phyloP scores from a whole-genome alignment of 64 coral and sea anemone species.

The Anthopleura sola region DNA sequence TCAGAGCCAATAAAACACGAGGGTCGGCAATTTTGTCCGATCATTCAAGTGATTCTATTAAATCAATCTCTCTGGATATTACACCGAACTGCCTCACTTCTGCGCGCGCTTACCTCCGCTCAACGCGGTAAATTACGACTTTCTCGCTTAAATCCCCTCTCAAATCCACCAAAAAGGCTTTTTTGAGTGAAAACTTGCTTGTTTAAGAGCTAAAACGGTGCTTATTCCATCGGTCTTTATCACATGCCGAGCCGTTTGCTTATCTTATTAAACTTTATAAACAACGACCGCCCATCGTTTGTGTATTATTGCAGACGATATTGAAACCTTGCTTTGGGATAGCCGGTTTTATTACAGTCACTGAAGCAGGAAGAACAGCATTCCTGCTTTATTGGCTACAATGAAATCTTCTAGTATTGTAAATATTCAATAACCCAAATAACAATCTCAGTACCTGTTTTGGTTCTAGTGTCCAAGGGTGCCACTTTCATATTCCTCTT shows the following conservation, averaged over 20 bases:
- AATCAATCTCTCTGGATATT: background rate
- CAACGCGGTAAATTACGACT: background rate
- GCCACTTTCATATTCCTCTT: background rate
- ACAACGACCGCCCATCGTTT: constrained; percentile 99
- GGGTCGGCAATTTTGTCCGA: constrained; percentile 17
- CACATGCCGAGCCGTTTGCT: constrained; percentile 76
- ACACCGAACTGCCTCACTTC: background rate
- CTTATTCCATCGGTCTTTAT: constrained; percentile 58
- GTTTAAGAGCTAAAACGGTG: constrained; percentile 27
- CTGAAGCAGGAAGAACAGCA: constrained; percentile 8
- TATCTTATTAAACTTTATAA: constrained; percentile 97
- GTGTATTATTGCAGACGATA: constrained; percentile 80
- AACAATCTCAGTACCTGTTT: background rate
- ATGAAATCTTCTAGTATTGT: background rate
- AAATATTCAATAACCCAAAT: background rate
- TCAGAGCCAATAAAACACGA: constrained; percentile 60
- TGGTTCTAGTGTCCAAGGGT: background rate
- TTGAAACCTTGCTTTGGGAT: constrained; percentile 63
- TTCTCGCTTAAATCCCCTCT: background rate
- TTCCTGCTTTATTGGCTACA: constrained; percentile 16
- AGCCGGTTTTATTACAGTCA: constrained; percentile 21
- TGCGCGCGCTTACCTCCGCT: background rate
- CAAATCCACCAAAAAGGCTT: constrained; percentile 24
- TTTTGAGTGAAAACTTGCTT: background rate
- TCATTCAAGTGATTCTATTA: constrained; percentile 16